phyloP scores from a whole-genome alignment of 2,797 vertebrate genomes.

The Megalops cyprinoides region DNA sequence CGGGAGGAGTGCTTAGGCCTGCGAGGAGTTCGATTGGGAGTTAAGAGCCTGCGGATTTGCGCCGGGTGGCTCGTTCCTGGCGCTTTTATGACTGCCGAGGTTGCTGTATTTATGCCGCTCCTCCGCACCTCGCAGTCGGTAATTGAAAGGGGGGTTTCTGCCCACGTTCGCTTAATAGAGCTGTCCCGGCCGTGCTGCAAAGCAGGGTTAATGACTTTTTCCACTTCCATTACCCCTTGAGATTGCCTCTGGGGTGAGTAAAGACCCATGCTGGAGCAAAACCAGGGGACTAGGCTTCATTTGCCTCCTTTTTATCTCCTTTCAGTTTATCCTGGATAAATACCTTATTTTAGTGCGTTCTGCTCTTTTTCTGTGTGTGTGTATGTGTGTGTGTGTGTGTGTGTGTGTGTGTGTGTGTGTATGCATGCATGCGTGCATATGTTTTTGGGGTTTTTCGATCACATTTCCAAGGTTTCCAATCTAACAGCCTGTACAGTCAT shows the following conservation, averaged over 20 bases:
- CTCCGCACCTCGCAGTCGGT: slow-evolving; percentile 52
- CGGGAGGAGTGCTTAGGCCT: slow-evolving; percentile 43
- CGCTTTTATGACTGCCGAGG: slow-evolving; percentile 58
- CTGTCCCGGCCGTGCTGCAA: slow-evolving; percentile 57
- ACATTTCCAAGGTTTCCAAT: too few species aligned
- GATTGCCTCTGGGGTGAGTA: slow-evolving; percentile 75
- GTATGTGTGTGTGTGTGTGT: background rate
- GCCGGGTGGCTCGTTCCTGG: slow-evolving; percentile 47
- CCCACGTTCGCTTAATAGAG: slow-evolving; percentile 67
- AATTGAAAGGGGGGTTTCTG: slow-evolving; percentile 65
- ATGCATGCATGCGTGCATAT: too few species aligned
- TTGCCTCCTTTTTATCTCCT: background rate
- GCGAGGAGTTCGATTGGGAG: slow-evolving; percentile 43
- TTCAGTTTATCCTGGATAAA: background rate
- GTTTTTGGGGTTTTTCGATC: too few species aligned
- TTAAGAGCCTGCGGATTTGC: slow-evolving; percentile 62
- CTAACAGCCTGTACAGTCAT: too few species aligned
- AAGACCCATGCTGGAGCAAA: slow-evolving; percentile 59
- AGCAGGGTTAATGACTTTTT: slow-evolving; percentile 76
- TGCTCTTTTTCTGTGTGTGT: too few species aligned
- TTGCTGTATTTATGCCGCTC: slow-evolving; percentile 47
- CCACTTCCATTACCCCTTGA: slow-evolving; percentile 73
- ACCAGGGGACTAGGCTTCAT: background rate
- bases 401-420: background rate
- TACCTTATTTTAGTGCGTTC: too few species aligned